Base-by-base conservation (phyloP, 2,113 vertebrate species). In the Nanorana parkeri region DNA sequence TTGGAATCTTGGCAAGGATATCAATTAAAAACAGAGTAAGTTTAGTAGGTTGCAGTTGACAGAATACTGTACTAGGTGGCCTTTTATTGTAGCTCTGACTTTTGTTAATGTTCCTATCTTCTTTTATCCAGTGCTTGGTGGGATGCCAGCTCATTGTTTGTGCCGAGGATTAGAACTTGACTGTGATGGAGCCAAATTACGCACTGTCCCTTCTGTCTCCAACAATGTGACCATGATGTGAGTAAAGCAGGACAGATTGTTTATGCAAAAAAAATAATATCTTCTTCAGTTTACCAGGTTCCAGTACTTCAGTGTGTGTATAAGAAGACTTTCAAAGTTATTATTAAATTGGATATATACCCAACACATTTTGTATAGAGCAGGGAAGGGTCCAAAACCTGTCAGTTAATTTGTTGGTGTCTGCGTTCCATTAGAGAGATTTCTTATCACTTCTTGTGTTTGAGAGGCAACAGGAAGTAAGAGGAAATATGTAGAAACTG, bases 181-280 rank as follows among this genome's bases (percentile, higher is more conserved):
- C 89, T 99, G 97, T 66, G 92, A 96, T n/a, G 89, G 86, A 68
- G 89, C 92, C 72, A 88, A 91, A 78, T 90, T 99, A 78, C 90
- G 63, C 83, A 86, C 91, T 16, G 83, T 98, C 72, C 97, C 97
- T 0, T 87, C 85, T 0, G 93, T 97, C 84, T 94, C 97, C 20
- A 86, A 94, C 51, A 99, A 98, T 75, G 88, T 99, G 87, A 97
- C 96, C 58, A 86, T 93, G 84, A 95, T 99, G 96, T 99, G 92
- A 97, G 97, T 95, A 88, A 72, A 89, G 72, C 67, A 85, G 63
- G 87, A 66, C 65, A 56, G 32, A 0, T 1, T 7, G 11, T 54
- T 69, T 55, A 56, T 61, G 20, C 24, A 2, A 17, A 61, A n/a
- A 26, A 10, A 54, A 2, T 29, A 75, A 47, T 47, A 47, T 36